phyloP scores from a whole-genome alignment of 53 echinoderm and acorn worm species.

The Luidia sarsii region DNA sequence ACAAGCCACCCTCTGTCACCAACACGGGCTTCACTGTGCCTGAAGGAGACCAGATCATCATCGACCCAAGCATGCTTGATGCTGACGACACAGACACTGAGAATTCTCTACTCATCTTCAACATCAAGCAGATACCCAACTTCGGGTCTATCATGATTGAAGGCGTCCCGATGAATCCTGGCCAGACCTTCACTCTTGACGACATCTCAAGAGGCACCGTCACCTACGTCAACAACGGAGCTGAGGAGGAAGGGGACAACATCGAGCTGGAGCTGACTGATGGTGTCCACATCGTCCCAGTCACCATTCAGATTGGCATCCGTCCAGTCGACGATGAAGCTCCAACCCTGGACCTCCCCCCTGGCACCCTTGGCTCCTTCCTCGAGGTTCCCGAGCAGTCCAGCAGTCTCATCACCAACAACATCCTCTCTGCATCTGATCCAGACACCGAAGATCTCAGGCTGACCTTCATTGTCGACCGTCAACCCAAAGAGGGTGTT shows the following conservation, averaged over 20 bases:
- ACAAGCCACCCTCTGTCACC: constrained; percentile 89
- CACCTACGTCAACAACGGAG: constrained; percentile 77
- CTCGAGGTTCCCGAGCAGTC: constrained; percentile 91
- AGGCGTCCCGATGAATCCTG: constrained; percentile 69
- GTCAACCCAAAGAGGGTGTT: constrained; percentile 61
- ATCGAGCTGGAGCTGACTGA: constrained; percentile 84
- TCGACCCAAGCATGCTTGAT: constrained; percentile 79
- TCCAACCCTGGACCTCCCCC: constrained; percentile 88
- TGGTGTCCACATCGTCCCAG: constrained; percentile 89
- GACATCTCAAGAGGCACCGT: constrained; percentile 74
- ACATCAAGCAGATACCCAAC: constrained; percentile 59
- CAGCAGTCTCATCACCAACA: constrained; percentile 91
- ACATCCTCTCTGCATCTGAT: constrained; percentile 97
- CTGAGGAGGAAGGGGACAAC: constrained; percentile 71
- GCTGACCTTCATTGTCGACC: constrained; percentile 83
- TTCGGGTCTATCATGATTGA: constrained; percentile 60
- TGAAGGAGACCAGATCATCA: constrained; percentile 63
- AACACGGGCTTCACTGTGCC: constrained; percentile 86
- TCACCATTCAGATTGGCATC: constrained; percentile 72
- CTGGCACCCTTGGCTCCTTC: constrained; percentile 88
- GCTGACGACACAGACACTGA: constrained; percentile 88
- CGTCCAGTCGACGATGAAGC: constrained; percentile 96
- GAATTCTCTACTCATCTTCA: constrained; percentile 55
- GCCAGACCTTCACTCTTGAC: constrained; percentile 71
- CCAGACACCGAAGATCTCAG: constrained; percentile 95